A percentile compares a stretch with the other conserved stretches of the same genome.
These are phyloP conservation scores for Chionis minor DNA, from an alignment of 2,113 vertebrate species.

Conservation along the genomic window DNA sequence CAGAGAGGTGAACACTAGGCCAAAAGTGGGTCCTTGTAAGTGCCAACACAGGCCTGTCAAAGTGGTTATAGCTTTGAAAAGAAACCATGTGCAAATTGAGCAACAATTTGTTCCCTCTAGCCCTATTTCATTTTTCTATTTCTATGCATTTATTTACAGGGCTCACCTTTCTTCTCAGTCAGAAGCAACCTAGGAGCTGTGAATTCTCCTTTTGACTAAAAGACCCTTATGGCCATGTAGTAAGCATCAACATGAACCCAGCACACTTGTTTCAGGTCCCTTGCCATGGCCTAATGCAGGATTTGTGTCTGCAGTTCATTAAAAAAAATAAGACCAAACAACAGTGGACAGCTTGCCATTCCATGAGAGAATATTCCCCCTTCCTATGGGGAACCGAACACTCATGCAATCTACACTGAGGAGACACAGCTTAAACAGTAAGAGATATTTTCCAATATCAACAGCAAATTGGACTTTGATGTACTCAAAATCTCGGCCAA, in stretches of 20 bases:
- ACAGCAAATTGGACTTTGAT: neutral
- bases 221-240: neutral
- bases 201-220: neutral
- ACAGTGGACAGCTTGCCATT: neutral
- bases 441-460: neutral
- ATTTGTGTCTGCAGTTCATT: neutral
- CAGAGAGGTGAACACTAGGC: neutral
- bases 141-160: neutral
- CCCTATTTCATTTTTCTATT: neutral
- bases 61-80: constrained; percentile 11
- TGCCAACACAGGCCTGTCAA: neutral
- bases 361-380: neutral
- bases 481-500: neutral
- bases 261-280: neutral
- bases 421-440: neutral
- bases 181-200: neutral
- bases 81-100: neutral
- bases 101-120: neutral
- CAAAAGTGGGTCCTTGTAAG: neutral
- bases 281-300: neutral
- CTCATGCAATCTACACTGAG: neutral
- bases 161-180: neutral
- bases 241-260: neutral
- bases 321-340: neutral
- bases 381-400: neutral